phyloP scores from a whole-genome alignment of 2,797 vertebrate species.

The Synanceia verrucosa region DNA sequence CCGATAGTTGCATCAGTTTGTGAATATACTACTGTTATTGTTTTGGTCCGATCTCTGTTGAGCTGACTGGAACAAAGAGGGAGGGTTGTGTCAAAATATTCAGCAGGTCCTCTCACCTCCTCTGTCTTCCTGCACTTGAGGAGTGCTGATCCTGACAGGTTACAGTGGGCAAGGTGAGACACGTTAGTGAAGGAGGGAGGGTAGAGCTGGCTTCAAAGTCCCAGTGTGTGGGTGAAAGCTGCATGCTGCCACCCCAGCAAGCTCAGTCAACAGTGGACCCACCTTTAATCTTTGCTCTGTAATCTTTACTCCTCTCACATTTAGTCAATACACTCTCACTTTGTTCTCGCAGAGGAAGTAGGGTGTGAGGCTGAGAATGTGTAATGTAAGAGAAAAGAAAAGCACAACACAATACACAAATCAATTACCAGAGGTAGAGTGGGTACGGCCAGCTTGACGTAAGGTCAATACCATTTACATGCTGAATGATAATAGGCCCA shows the following conservation, averaged over 20 bases:
- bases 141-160: slow-evolving; percentile 76
- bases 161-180: slow-evolving; percentile 80
- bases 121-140: slow-evolving; percentile 46
- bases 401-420: slow-evolving; percentile 62
- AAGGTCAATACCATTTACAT: slow-evolving; percentile 61
- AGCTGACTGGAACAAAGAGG: slow-evolving; percentile 45
- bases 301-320: slow-evolving; percentile 77
- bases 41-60: slow-evolving; percentile 55
- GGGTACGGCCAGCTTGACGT: slow-evolving; percentile 41
- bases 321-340: slow-evolving; percentile 77
- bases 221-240: slow-evolving; percentile 70
- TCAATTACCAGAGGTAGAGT: slow-evolving; percentile 46
- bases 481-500: slow-evolving; percentile 45
- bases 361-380: slow-evolving; percentile 59
- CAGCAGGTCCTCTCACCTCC: slow-evolving; percentile 56
- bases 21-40: slow-evolving; percentile 39
- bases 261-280: slow-evolving; percentile 69
- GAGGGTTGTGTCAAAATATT: slow-evolving; percentile 63
- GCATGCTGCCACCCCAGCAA: slow-evolving; percentile 69
- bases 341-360: slow-evolving; percentile 73
- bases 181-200: slow-evolving; percentile 50
- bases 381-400: slow-evolving; percentile 68
- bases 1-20: slow-evolving; percentile 55
- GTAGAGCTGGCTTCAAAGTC: slow-evolving; percentile 64
- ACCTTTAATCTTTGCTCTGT: slow-evolving; percentile 78